Conservation (phyloP, 2,888 invertebrate species). For the Crossocerus cetratus region DNA sequence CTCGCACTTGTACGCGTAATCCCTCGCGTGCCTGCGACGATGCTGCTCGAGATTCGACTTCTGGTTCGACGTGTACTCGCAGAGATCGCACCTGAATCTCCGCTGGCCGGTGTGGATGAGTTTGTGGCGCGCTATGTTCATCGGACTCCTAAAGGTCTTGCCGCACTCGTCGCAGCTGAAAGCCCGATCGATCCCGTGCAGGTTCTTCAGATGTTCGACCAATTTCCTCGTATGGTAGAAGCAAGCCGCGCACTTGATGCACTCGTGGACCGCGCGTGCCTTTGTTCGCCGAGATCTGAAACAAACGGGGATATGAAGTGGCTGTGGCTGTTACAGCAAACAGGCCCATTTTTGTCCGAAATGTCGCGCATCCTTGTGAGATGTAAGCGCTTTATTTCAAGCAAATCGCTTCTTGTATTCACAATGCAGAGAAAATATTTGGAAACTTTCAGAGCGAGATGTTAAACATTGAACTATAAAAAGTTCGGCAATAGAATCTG, state of each 20-base stretch:
- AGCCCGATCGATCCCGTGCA: conserved; percentile 66
- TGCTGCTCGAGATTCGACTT: conserved; percentile 69
- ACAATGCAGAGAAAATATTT: no score
- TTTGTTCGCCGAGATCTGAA: conserved; percentile 60
- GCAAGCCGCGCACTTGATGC: conserved; percentile 66
- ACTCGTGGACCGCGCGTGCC: conserved; percentile 63
- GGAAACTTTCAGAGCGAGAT: no score
- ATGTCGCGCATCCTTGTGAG: no score
- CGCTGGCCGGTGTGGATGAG: conserved; percentile 67
- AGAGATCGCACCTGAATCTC: conserved; percentile 65
- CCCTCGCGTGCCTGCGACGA: conserved; percentile 64
- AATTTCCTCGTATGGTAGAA: conserved; percentile 71
- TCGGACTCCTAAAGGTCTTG: conserved; percentile 65
- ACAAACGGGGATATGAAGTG: conserved; percentile 37
- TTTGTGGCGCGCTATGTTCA: conserved; percentile 70
- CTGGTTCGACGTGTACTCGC: conserved; percentile 66
- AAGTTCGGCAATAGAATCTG: no score
- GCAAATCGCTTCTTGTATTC: no score
- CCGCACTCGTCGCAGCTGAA: conserved; percentile 69
- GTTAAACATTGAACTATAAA: no score
- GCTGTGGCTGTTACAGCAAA: neutral
- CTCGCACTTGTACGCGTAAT: conserved; percentile 65
- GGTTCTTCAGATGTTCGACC: conserved; percentile 72
- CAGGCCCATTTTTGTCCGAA: no score
- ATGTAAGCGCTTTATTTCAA: no score